phyloP scores from a whole-genome alignment of 64 coral and sea anemone species.

The Anthopleura sola region DNA sequence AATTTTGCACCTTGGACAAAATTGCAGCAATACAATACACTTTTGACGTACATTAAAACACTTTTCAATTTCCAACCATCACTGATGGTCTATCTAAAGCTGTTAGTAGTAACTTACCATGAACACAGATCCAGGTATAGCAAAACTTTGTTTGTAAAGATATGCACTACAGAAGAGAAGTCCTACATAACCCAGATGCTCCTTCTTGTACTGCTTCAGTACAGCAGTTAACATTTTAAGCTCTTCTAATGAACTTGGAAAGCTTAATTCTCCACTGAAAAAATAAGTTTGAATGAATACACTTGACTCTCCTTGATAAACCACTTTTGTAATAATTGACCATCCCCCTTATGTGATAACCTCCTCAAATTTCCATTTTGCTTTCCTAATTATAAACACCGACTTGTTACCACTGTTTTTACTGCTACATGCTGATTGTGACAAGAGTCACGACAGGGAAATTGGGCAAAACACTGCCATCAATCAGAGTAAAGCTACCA shows the following conservation, averaged over 20 bases:
- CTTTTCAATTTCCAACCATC: not conserved
- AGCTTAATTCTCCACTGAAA: conserved; percentile 59
- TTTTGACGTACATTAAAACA: too few species aligned
- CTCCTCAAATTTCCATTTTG: too few species aligned
- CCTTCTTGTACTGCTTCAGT: conserved; percentile 72
- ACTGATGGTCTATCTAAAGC: not conserved
- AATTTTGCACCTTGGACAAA: too few species aligned
- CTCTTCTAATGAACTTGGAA: conserved; percentile 86
- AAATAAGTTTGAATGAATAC: not conserved
- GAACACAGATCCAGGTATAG: conserved; percentile 94
- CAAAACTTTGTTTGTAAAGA: conserved; percentile 97
- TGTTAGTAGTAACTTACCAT: conserved; percentile 79
- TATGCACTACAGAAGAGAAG: conserved; percentile 95
- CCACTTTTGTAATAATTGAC: too few species aligned
- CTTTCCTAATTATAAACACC: too few species aligned
- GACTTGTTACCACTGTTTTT: too few species aligned
- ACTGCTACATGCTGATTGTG: too few species aligned
- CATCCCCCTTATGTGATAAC: too few species aligned
- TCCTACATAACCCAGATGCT: conserved; percentile 67
- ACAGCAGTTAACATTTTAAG: conserved; percentile 66
- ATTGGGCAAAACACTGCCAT: too few species aligned
- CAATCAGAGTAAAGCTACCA: too few species aligned
- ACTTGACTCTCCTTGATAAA: not conserved
- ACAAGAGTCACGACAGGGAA: too few species aligned
- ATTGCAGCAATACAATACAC: too few species aligned